Base-by-base conservation (phyloP, 2,888 invertebrate species). In the Alloplasta piceator region DNA sequence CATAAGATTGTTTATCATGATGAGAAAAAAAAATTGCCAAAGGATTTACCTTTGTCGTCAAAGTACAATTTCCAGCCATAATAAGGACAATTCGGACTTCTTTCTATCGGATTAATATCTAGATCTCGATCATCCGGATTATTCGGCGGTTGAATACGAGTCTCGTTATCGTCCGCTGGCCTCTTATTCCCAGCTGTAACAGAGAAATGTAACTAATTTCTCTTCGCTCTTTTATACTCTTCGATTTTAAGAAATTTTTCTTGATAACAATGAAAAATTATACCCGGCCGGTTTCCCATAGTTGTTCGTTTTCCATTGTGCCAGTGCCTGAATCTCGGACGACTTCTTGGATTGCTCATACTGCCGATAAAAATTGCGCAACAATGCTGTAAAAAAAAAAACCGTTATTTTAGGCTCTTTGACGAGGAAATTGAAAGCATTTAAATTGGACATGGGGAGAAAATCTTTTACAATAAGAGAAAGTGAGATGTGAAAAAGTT, bases 51-150 rank as follows among this genome's bases (percentile, higher is more conserved):
- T 93, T 96, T 95, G 72, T 94, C 93, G 48, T 95, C 94, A 91
- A 97, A 96, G 92, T 98, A 98, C 6, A 96, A 92, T 83, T 95
- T 95, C 96, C 97, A 97, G 16, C 95, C 95, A 84, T 94, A 93
- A 90, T 95, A 96, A 5, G 88, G 88, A 82, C 85, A 86, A 71
- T 87, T 83, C n/a, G 75, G 72, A 73, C 84, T 83, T 76, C 75
- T 80, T 12, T 58, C 43, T 52, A 78, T 77, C 10, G 56, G 16
- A 36, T 79, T 66, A 3, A 68, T 58, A 43, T 73, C 77, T 2
- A 46, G 67, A 60, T 70, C 58, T 55, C 60, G 12, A 68, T 64
- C 43, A 26, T 41, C 16, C 6, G 63, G 10, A 6, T 73, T 71
- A 68, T 10, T 7, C 0, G 56, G 41, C n/a, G 52, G 39, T 81